These are phyloP conservation scores for Eclectus roratus DNA, from an alignment of 2,113 vertebrate species.

Conservation along the genomic window DNA sequence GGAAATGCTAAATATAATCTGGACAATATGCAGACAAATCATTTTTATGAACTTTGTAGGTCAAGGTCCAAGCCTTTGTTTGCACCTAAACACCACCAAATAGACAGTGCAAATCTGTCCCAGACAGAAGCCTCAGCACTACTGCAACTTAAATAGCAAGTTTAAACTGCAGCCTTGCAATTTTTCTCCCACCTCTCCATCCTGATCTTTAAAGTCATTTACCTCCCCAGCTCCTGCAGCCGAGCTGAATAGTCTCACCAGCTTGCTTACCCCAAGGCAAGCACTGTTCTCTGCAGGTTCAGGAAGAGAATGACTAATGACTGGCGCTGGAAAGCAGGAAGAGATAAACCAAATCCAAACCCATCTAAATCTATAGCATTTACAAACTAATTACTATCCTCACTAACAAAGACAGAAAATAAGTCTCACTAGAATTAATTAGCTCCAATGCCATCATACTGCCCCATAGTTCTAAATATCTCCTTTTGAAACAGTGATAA, in stretches of 20 bases:
- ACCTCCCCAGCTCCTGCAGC: neutral
- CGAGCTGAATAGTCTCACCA: neutral
- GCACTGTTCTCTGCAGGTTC: neutral
- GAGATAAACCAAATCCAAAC: neutral
- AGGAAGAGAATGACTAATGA: neutral
- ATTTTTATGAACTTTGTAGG: constrained; percentile 1
- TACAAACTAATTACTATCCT: neutral
- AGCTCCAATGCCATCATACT: neutral
- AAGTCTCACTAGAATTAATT: neutral
- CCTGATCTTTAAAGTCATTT: neutral
- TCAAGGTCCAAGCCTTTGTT: neutral
- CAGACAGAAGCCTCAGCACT: neutral
- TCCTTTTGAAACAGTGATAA: neutral
- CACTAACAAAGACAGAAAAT: neutral
- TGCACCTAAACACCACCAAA: neutral
- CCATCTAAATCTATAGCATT: neutral
- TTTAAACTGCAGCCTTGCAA: neutral
- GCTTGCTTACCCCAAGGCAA: neutral
- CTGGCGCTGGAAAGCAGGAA: neutral
- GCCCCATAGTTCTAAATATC: neutral
- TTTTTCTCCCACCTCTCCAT: neutral
- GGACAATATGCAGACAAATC: neutral
- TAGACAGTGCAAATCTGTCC: neutral
- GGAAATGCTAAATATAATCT: constrained; percentile 28
- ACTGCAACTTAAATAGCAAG: neutral